Percentiles rank a stretch among this genome's conserved stretches.
These are phyloP conservation scores for Tokudaia muenninki DNA, from an alignment of 2,797 vertebrate genomes.

Conservation along the genomic window DNA sequence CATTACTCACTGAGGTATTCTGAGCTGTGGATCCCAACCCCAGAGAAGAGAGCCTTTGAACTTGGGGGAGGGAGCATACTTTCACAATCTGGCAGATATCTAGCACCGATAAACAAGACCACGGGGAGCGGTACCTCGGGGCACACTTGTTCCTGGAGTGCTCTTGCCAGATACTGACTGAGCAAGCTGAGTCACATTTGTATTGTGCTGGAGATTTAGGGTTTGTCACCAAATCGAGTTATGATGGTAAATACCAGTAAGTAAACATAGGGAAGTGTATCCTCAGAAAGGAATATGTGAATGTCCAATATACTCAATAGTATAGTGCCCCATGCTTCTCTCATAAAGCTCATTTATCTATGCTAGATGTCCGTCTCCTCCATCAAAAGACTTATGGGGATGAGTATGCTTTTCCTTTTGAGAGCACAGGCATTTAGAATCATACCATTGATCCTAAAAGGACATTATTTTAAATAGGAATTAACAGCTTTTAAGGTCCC, in stretches of 20 bases:
- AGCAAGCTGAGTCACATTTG: neutral
- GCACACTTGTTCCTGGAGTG: neutral
- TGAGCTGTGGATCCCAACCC: neutral
- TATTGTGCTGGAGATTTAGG: neutral
- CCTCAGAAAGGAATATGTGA: neutral
- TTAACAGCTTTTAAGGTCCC: conserved; percentile 24
- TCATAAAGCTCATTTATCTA: neutral
- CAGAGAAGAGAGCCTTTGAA: neutral
- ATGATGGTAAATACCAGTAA: neutral
- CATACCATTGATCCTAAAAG: neutral
- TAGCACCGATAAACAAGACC: neutral
- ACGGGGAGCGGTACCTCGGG: neutral
- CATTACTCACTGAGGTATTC: neutral
- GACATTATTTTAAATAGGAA: neutral
- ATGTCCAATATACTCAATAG: neutral
- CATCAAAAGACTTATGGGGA: neutral
- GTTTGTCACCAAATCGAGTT: conserved; percentile 12
- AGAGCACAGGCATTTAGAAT: neutral
- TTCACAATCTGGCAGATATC: neutral
- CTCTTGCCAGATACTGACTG: fast-evolving
- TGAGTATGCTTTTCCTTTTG: conserved; percentile 9
- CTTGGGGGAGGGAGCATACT: neutral
- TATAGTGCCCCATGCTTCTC: fast-evolving
- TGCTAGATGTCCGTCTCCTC: neutral
- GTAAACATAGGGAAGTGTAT: neutral